Evolutionary conservation across 2,797 vertebrate genomes (phyloP).

Genomic region (Hozukius guyotensis): DNA sequence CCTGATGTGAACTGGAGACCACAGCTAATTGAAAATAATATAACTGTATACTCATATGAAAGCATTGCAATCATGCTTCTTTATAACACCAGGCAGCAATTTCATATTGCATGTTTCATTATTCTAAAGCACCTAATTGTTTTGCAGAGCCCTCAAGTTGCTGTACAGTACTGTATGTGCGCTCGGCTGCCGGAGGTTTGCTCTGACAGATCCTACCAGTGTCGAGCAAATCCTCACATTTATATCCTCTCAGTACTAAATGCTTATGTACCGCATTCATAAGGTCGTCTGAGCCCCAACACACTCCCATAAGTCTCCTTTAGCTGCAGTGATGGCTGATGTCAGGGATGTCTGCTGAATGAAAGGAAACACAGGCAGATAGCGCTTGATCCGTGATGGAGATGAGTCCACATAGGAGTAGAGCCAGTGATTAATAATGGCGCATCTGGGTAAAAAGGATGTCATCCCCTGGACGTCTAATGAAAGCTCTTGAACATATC

Average conservation of each 20-base stretch:
- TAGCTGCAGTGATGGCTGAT: slow-evolving; percentile 81
- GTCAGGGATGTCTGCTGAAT: slow-evolving; percentile 81
- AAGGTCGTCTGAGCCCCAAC: slow-evolving; percentile 77
- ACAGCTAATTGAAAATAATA: slow-evolving; percentile 74
- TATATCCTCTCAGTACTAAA: slow-evolving; percentile 75
- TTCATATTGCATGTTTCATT: slow-evolving; percentile 47
- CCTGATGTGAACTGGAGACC: slow-evolving; percentile 69
- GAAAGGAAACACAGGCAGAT: slow-evolving; percentile 83
- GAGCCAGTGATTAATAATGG: slow-evolving; percentile 82
- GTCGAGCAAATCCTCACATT: slow-evolving; percentile 76
- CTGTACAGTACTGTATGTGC: slow-evolving; percentile 4
- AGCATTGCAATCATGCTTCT: slow-evolving; percentile 53
- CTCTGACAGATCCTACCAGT: slow-evolving; percentile 69
- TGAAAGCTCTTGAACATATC: slow-evolving; percentile 85
- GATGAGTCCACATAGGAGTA: slow-evolving; percentile 79
- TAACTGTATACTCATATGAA: slow-evolving; percentile 57
- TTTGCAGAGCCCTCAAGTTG: slow-evolving; percentile 47
- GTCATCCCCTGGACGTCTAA: slow-evolving; percentile 82
- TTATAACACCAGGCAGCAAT: slow-evolving; percentile 43
- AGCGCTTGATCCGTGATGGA: slow-evolving; percentile 84
- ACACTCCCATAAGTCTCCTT: slow-evolving; percentile 83
- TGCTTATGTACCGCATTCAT: slow-evolving; percentile 79
- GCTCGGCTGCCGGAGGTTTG: slow-evolving; percentile 45
- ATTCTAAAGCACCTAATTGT: slow-evolving; percentile 62
- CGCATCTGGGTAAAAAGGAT: slow-evolving; percentile 80